Conservation (phyloP, 2,888 invertebrate species). For the Chymomyza procnemis region DNA sequence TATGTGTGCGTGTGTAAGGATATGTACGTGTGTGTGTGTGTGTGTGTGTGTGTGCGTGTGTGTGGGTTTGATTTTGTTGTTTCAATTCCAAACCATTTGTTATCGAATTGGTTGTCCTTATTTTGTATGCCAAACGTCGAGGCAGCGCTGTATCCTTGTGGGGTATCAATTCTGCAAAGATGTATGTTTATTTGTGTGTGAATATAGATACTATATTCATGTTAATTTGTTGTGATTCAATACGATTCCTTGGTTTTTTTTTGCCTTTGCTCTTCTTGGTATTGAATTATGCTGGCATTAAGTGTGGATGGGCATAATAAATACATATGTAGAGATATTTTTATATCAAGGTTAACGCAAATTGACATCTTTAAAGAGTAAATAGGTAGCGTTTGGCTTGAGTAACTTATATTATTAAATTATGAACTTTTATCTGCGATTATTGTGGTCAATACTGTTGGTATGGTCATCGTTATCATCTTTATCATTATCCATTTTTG, state of each 20-base stretch:
- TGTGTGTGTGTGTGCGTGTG: background rate
- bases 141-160: background rate
- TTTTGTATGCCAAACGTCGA: conserved; percentile 49
- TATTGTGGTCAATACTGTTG: too few species aligned
- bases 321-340: background rate
- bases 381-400: background rate
- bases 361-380: background rate
- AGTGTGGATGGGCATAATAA: conserved; percentile 24
- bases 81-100: conserved; percentile 67
- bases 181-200: conserved; percentile 5
- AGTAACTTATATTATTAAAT: background rate
- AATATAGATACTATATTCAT: conserved; percentile 41
- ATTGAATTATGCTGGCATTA: conserved; percentile 65
- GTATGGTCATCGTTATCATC: too few species aligned
- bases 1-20: background rate
- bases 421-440: background rate
- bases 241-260: conserved; percentile 38
- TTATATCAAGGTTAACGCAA: background rate
- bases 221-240: conserved; percentile 71
- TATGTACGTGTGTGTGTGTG: background rate
- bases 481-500: too few species aligned
- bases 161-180: background rate
- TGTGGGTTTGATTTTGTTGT: conserved; percentile 38
- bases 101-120: conserved; percentile 67
- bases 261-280: conserved; percentile 30